A percentile compares a stretch with the other conserved stretches of the same genome.
phyloP scores from a whole-genome alignment of 35 echinoderm and acorn worm species.

The Heliocidaris tuberculata region DNA sequence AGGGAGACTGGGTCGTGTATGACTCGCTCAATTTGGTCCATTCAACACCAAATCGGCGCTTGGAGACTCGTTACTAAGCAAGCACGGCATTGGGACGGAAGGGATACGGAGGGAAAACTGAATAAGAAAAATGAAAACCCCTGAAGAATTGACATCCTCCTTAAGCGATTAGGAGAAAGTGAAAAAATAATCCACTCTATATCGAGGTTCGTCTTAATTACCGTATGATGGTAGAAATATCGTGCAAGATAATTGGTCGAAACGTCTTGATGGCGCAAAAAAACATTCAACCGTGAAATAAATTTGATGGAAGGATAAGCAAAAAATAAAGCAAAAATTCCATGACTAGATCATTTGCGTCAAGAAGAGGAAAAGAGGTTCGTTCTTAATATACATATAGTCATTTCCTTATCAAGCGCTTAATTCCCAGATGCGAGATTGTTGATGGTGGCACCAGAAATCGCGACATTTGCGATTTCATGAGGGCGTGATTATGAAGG shows the following conservation, averaged over 20 bases:
- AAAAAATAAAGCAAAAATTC: neutral
- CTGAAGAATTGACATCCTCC: neutral
- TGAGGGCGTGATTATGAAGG: neutral
- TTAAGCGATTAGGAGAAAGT: neutral
- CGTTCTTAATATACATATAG: neutral
- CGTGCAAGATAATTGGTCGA: neutral
- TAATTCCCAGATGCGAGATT: neutral
- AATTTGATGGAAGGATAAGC: neutral
- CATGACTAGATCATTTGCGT: neutral
- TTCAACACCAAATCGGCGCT: constrained; percentile 32
- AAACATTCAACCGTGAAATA: neutral
- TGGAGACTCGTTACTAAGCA: constrained; percentile 31
- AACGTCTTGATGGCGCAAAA: neutral
- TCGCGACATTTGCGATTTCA: neutral
- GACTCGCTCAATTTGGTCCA: constrained; percentile 48
- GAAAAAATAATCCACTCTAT: neutral
- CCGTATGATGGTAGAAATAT: neutral
- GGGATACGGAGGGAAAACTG: neutral
- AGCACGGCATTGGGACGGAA: neutral
- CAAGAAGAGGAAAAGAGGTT: neutral
- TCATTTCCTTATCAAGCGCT: neutral
- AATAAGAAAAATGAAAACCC: neutral
- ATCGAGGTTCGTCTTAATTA: neutral
- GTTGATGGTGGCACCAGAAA: neutral
- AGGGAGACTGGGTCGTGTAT: neutral